Conservation (phyloP, 1,140 invertebrate species). For the Polypedilum vanderplanki region DNA sequence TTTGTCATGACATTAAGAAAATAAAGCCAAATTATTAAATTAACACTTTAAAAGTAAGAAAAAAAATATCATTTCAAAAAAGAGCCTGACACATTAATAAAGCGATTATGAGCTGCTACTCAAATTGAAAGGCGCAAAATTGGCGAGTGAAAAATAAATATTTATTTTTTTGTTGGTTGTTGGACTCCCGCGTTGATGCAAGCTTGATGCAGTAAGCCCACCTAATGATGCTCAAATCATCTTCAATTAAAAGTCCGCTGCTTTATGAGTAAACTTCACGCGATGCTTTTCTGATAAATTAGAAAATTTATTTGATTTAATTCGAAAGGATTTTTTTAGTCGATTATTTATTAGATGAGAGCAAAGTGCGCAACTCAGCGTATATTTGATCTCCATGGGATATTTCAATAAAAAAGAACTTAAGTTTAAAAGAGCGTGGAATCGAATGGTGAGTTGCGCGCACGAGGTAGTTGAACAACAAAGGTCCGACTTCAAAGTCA, state of each 20-base stretch:
- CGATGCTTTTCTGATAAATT: conserved; percentile 12
- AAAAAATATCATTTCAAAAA: not conserved
- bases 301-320: conserved; percentile 15
- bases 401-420: conserved; percentile 20
- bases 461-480: conserved; percentile 2
- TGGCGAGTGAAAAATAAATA: too few species aligned
- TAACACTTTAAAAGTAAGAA: too few species aligned
- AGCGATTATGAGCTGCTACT: conserved; percentile 28
- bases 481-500: not conserved
- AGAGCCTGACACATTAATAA: conserved; percentile 22
- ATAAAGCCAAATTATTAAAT: conserved; percentile 25
- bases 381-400: conserved; percentile 27
- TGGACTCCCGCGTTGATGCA: conserved; percentile 1
- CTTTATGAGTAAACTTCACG: not conserved
- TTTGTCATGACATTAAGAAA: not conserved
- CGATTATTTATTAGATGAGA: not conserved
- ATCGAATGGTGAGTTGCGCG: conserved; percentile 26
- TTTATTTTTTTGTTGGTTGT: not conserved
- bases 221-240: not conserved
- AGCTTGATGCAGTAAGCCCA: not conserved
- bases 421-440: conserved; percentile 2
- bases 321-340: not conserved
- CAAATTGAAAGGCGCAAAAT: not conserved
- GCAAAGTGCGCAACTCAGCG: conserved; percentile 5
- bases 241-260: conserved; percentile 24